These are phyloP conservation scores for Ornithorhynchus anatinus DNA, from an alignment of 2,113 vertebrate species.

Conservation along the genomic window DNA sequence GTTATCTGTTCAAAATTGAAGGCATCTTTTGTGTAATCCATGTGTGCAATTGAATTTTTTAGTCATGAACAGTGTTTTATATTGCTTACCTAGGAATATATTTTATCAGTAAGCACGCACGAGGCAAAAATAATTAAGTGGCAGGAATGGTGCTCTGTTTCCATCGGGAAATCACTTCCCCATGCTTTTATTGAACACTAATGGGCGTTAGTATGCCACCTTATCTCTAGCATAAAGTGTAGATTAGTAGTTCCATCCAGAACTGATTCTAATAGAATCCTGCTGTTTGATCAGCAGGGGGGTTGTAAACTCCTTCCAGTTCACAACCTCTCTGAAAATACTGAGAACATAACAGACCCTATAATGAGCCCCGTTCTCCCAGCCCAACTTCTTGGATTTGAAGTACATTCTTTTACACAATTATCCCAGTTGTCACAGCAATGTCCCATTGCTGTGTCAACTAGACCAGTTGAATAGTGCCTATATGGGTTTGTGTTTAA, in stretches of 20 bases:
- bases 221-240: background rate
- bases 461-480: background rate
- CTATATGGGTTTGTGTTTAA: slow-evolving; percentile 6
- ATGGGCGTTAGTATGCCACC: background rate
- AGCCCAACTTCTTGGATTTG: background rate
- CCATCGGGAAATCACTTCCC: background rate
- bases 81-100: background rate
- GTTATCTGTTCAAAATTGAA: background rate
- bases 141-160: background rate
- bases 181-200: background rate
- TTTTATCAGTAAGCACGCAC: background rate
- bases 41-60: background rate
- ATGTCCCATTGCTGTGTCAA: background rate
- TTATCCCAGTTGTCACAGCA: background rate
- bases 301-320: background rate
- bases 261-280: background rate
- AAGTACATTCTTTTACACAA: accelerated
- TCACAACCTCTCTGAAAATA: background rate
- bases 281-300: background rate
- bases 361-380: background rate
- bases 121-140: background rate
- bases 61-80: background rate
- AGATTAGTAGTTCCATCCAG: background rate
- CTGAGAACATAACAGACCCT: background rate
- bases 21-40: background rate